Base-by-base conservation (phyloP, 1,140 invertebrate species). In the Penaeus chinensis region DNA sequence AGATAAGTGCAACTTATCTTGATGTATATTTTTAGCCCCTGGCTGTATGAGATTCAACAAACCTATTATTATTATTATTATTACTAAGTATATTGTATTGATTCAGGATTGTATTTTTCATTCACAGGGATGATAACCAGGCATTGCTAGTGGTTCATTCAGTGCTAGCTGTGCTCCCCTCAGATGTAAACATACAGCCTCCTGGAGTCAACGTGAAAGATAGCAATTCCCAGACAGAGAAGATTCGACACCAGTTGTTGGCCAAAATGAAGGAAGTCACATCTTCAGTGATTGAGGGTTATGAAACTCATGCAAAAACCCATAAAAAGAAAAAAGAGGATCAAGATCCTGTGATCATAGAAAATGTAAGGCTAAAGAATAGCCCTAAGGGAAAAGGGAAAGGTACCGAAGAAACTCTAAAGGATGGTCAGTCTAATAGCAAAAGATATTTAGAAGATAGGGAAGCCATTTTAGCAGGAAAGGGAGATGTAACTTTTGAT, bases 81-180 rank as follows among this genome's bases (percentile, higher is more conserved):
- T 32, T 32, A 32, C 32, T 32, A 32, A 65, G 5, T 65, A 42
- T 22, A 42, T 22, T 32, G 20, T 22, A 13, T 47, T n/a, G 18
- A 66, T n/a, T 11, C 3, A 82, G 4, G 69, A 27, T 78, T 20
- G 24, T 18, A 42, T 60, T 20, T 37, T 20, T 85, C 19, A 62
- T 78, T 66, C 27, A 61, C 85, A 87, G 85, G 11, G 66, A 87
- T 61, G 79, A 81, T 13, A 82, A 76, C 54, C 85, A 87, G 27
- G 79, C 85, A 22, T 42, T 82, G 24, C 47, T 87, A 61, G 42
- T 87, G 47, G 85, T 71, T n/a, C 85, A 87, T 62, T 80, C 85
- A 62, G 20, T 87, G 37, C 60, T 82, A 54, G 85, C 65, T 22
- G 66, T 66, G 60, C 78, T 87, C 11, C 85, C 85, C 37, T 22